phyloP scores from a whole-genome alignment of 2,888 invertebrate genomes.

The Agonopterix alstromeriana region DNA sequence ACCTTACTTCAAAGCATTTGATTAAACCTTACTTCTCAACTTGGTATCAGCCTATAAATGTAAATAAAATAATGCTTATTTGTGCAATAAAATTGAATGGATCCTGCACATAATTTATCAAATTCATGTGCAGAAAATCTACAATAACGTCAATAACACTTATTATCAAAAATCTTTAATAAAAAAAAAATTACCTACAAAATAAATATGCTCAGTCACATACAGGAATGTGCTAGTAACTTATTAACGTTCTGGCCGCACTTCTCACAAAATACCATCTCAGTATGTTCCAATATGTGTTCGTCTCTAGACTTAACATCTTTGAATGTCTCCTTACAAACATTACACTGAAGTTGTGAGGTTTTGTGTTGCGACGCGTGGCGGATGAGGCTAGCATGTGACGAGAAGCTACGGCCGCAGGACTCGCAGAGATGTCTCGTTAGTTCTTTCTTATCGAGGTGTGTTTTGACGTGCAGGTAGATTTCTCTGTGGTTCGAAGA shows the following conservation, averaged over 20 bases:
- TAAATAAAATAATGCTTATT: too few relatives aligned
- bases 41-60: too few relatives aligned
- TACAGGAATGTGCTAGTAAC: slow-evolving; percentile 38
- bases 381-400: slow-evolving; percentile 39
- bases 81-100: too few relatives aligned
- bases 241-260: slow-evolving; percentile 50
- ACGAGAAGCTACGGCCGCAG: slow-evolving; percentile 59
- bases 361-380: slow-evolving; percentile 41
- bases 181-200: too few relatives aligned
- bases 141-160: too few relatives aligned
- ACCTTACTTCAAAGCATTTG: too few relatives aligned
- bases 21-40: too few relatives aligned
- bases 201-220: slow-evolving; percentile 9
- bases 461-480: slow-evolving; percentile 75
- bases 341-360: slow-evolving; percentile 29
- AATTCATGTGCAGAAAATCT: too few relatives aligned
- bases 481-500: slow-evolving; percentile 74
- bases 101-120: too few relatives aligned
- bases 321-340: slow-evolving; percentile 37
- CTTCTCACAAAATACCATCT: slow-evolving; percentile 54
- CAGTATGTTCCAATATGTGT: slow-evolving; percentile 39
- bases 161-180: too few relatives aligned
- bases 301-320: slow-evolving; percentile 31
- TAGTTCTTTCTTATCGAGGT: slow-evolving; percentile 32
- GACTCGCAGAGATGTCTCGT: slow-evolving; percentile 57